Conservation (phyloP, 2,113 vertebrate genomes). For the Phoxinus phoxinus region DNA sequence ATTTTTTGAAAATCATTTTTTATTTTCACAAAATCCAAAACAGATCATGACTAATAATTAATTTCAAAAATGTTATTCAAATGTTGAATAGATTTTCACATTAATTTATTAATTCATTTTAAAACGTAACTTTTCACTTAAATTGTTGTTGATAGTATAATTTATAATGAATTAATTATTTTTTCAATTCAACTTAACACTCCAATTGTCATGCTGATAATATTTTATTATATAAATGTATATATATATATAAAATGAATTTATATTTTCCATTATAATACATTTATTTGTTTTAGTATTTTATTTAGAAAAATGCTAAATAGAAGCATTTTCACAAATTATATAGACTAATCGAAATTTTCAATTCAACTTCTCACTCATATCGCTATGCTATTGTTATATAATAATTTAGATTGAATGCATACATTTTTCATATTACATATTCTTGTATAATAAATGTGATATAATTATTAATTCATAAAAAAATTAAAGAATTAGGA, state of each 20-base stretch:
- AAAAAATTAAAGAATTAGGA: too few relatives aligned
- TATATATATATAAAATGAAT: background rate
- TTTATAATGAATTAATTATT: background rate
- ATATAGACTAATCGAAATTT: background rate
- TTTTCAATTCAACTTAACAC: background rate
- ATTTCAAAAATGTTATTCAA: too few relatives aligned
- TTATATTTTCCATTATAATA: background rate
- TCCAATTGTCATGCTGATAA: background rate
- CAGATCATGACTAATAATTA: too few relatives aligned
- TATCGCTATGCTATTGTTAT: too few relatives aligned
- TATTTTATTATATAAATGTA: background rate
- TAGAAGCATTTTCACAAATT: background rate
- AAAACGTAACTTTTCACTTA: background rate
- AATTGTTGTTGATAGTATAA: background rate
- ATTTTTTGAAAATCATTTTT: background rate
- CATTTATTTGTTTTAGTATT: background rate
- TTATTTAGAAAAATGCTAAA: background rate
- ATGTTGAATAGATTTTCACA: background rate
- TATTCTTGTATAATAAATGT: too few relatives aligned
- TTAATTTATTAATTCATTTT: background rate
- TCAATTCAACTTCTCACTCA: too few relatives aligned
- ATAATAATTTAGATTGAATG: too few relatives aligned
- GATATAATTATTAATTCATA: too few relatives aligned
- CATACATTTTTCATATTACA: too few relatives aligned
- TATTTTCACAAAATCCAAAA: too few relatives aligned